These are phyloP conservation scores for Mactra quadrangularis DNA, from an alignment of 1,140 invertebrate species.

Conservation along the genomic window DNA sequence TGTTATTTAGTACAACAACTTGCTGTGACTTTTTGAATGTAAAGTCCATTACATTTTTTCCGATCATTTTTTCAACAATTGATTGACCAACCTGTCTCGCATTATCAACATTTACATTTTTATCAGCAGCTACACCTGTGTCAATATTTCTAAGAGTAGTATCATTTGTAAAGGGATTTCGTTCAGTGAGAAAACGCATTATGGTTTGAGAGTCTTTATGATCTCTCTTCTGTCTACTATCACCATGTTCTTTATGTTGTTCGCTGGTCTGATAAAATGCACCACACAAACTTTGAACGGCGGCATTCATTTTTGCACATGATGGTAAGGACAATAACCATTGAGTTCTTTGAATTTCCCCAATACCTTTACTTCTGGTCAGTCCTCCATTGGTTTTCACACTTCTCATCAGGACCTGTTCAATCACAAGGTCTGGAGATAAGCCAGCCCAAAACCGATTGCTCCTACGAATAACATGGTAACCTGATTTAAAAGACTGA, in stretches of 20 bases:
- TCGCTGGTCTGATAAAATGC: neutral
- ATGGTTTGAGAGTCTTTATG: neutral
- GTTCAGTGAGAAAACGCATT: neutral
- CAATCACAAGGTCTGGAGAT: slow-evolving; percentile 79
- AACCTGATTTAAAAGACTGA: slow-evolving; percentile 70
- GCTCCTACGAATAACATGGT: slow-evolving; percentile 52
- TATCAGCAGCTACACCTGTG: neutral
- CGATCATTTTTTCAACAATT: neutral
- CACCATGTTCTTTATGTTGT: neutral
- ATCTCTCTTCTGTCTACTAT: neutral
- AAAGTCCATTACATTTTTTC: neutral
- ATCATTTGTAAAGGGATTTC: neutral
- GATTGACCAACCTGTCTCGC: neutral
- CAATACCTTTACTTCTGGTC: slow-evolving; percentile 65
- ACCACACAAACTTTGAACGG: neutral
- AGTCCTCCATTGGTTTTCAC: slow-evolving; percentile 70
- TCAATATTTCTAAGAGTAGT: neutral
- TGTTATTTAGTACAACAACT: neutral
- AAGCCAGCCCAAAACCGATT: slow-evolving; percentile 82
- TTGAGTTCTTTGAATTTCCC: slow-evolving; percentile 3
- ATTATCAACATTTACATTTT: neutral
- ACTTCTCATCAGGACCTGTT: slow-evolving; percentile 69
- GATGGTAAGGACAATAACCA: neutral
- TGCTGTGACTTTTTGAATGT: neutral
- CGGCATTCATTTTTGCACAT: neutral